Conservation (phyloP, 2,113 vertebrate species). For the rabbit (Oryctolagus cuniculus) region mOryCun1.1 NC_091440.1:64903501-64904000, state of each 20-base stretch:
- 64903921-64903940: neutral
- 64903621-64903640: constrained; percentile 66
- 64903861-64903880: constrained; percentile 53
- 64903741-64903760: neutral
- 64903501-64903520: constrained; percentile 74
- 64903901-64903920: neutral
- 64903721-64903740: neutral
- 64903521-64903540: constrained; percentile 61
- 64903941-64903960: neutral
- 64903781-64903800: neutral
- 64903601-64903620: neutral
- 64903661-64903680: neutral
- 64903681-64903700: neutral
- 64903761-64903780: constrained; percentile 76
- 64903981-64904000: neutral
- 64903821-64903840: neutral
- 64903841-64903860: constrained; percentile 41
- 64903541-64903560: constrained; percentile 77
- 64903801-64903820: neutral
- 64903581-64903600: neutral
- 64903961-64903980: no score
- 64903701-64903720: constrained; percentile 55
- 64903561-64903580: constrained; percentile 33
- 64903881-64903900: neutral
- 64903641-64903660: constrained; percentile 50